Evolutionary conservation across 2,797 vertebrate genomes (phyloP).

Genomic region (Pseudomugil tenellus): DNA sequence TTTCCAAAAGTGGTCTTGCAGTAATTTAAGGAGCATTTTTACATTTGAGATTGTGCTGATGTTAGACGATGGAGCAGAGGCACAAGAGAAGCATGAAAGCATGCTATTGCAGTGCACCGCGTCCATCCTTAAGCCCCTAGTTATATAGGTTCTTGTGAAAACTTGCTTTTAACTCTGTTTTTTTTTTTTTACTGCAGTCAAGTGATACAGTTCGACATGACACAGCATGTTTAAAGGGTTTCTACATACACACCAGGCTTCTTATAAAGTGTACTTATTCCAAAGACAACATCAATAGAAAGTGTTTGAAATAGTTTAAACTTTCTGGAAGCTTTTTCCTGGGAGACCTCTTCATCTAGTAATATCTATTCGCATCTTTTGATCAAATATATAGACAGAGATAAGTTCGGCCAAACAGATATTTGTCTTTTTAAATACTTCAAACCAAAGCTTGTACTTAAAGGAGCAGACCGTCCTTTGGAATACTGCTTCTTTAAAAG

Average conservation of each 20-base stretch:
- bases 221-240: neutral
- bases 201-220: neutral
- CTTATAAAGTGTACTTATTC: neutral
- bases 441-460: neutral
- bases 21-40: neutral
- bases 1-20: conserved; percentile 25
- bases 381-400: neutral
- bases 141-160: neutral
- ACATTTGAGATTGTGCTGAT: neutral
- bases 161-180: neutral
- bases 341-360: neutral
- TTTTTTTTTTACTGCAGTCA: neutral
- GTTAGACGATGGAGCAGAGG: too few species aligned
- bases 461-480: neutral
- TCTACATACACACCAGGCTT: neutral
- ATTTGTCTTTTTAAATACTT: neutral
- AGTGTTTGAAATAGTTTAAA: neutral
- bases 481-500: conserved; percentile 16
- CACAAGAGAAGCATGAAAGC: neutral
- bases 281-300: neutral
- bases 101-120: neutral
- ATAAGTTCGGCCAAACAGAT: too few species aligned
- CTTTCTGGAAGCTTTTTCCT: neutral
- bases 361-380: neutral
- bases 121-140: neutral